Evolutionary conservation across 2,113 vertebrate species (phyloP).

Genomic region (Hippocampus abdominalis): DNA sequence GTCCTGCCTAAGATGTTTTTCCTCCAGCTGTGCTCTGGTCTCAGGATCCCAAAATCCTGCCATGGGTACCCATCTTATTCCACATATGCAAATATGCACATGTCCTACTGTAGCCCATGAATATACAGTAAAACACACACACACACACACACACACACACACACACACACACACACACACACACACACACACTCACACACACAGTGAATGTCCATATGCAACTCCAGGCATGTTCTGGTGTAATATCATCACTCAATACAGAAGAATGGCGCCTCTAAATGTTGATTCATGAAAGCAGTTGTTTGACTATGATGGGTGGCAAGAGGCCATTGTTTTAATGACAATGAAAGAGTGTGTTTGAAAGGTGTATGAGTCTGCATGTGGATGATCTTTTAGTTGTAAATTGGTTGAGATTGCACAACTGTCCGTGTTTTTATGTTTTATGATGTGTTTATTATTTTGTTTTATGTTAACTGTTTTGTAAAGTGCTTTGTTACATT

Average conservation of each 20-base stretch:
- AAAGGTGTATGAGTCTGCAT: constrained; percentile 6
- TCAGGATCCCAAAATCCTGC: constrained; percentile 56
- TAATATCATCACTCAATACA: constrained; percentile 23
- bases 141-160: background rate
- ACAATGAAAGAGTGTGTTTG: background rate
- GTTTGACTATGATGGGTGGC: constrained; percentile 12
- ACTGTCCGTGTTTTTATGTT: no score
- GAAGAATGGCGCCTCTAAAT: constrained; percentile 21
- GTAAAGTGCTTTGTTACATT: no score
- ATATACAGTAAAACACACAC: constrained; percentile 13
- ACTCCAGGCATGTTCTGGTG: constrained; percentile 21
- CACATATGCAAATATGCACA: constrained; percentile 46
- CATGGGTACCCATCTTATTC: constrained; percentile 54
- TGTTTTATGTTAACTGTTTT: no score
- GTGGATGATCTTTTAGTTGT: no score
- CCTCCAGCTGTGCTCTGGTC: constrained; percentile 59
- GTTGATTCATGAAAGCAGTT: background rate
- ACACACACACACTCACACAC: no score
- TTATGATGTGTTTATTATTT: no score
- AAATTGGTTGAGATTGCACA: no score
- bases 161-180: no score
- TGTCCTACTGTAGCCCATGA: background rate
- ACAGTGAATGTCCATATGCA: constrained; percentile 43
- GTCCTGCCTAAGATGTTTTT: constrained; percentile 52
- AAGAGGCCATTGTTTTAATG: constrained; percentile 2